Base-by-base conservation (phyloP, 2,113 vertebrate genomes). In the Eleginops maclovinus region DNA sequence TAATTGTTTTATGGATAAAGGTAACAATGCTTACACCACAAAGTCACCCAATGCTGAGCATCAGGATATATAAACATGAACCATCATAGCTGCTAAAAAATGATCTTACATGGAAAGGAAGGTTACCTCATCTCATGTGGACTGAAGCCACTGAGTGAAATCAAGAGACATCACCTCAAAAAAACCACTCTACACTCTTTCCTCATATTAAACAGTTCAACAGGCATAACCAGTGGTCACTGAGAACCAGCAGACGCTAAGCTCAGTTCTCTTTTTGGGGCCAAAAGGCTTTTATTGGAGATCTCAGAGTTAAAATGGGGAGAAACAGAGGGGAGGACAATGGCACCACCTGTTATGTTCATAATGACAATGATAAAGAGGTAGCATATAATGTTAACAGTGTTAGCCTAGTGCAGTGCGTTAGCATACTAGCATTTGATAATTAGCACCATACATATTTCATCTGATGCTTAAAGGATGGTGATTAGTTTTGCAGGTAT, bases 1-100 rank as follows among this genome's bases (percentile, higher is more conserved):
- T n/a, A 50, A 51, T 63, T 76, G 6, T 80, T 87, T 85, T 24
- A 63, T 28, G 56, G 53, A 58, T 56, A 79, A 62, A 70, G 79
- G 21, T 9, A 28, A 70, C 6, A 36, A 36, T 36, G 31, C 56
- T 66, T 47, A 51, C 24, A 41, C 26, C 49, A 43, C 62, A 56
- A 60, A 60, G 41, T 47, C 63, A n/a, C 26, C 31, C 54, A 66
- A 41, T 62, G 13, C n/a, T 3, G 19, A 36, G 61, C 31, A 31
- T 44, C 46, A 15, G 13, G 16, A 47, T 13, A 9, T 15, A 15
- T 26, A 47, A 71, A 50, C 53, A 21, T 36, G 17, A 58, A 55
- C 61, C 4, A 24, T 21, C 7, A 10, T 4, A 28, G 21, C 72
- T 15, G 64, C 41, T 43, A 55, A 44, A 54, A 61, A 22, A 72